Conservation (phyloP, 2,113 vertebrate species). For the Tichodroma muraria region DNA sequence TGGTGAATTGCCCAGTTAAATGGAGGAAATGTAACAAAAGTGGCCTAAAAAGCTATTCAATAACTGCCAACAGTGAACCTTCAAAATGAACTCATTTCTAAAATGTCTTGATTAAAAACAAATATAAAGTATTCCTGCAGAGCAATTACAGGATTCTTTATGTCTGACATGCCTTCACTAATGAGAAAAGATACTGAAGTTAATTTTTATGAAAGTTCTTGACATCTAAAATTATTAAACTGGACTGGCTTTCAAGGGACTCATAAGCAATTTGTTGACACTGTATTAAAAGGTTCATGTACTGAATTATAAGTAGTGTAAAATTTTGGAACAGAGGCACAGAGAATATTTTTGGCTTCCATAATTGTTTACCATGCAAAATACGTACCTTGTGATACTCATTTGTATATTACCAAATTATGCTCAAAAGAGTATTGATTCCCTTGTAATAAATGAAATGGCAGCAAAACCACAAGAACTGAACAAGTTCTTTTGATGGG, state of each 20-base stretch:
- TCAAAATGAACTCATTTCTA: not conserved
- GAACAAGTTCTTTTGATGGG: not conserved
- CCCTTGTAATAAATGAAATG: not conserved
- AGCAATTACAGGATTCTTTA: not conserved
- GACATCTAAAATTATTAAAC: not conserved
- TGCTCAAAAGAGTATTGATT: not conserved
- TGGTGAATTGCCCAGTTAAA: not conserved
- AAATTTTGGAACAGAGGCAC: not conserved
- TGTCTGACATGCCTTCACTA: not conserved
- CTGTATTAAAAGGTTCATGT: not conserved
- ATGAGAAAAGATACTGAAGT: not conserved
- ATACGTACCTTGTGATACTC: not conserved
- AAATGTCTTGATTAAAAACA: slow-evolving; percentile 8
- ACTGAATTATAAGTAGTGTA: not conserved
- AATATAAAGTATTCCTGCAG: not conserved
- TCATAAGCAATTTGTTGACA: slow-evolving; percentile 16
- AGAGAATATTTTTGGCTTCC: not conserved
- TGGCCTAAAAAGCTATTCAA: not conserved
- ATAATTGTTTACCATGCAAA: not conserved
- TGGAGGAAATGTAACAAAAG: not conserved
- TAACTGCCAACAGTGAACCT: not conserved
- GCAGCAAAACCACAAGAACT: not conserved
- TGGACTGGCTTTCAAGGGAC: not conserved
- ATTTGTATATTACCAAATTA: not conserved
- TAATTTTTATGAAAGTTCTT: slow-evolving; percentile 29